Conservation (phyloP, 2,888 invertebrate species). For the Resseliella maxima region DNA sequence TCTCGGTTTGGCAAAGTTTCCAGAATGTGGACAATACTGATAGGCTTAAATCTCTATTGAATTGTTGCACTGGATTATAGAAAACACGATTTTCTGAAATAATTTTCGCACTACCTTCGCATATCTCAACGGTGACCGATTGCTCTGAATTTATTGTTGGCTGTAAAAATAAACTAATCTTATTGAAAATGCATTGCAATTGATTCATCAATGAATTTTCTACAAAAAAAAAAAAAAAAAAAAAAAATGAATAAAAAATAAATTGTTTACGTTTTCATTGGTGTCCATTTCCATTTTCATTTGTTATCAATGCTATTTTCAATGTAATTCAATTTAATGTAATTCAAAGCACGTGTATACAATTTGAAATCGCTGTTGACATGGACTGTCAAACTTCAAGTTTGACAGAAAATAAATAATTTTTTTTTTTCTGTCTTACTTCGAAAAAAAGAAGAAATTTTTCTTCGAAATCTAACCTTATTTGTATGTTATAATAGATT, state of each 20-base stretch:
- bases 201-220: not conserved
- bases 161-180: not conserved
- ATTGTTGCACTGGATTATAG: constrained; percentile 98
- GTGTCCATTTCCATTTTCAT: not conserved
- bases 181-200: not conserved
- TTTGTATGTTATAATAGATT: not conserved
- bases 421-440: not conserved
- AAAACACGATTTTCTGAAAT: constrained; percentile 84
- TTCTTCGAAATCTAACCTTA: constrained; percentile 15
- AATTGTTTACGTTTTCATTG: not conserved
- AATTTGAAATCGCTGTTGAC: not conserved
- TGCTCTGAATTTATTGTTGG: not conserved
- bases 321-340: not conserved
- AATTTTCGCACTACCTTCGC: constrained; percentile 84
- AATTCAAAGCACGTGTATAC: not conserved
- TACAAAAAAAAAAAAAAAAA: no score
- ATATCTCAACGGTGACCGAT: not conserved
- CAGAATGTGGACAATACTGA: constrained; percentile 78
- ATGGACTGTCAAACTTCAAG: not conserved
- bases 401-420: not conserved
- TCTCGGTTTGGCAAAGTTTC: constrained; percentile 68
- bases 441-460: not conserved
- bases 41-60: constrained; percentile 93
- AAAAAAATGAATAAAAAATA: no score
- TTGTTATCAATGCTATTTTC: not conserved